phyloP scores from a whole-genome alignment of 2,113 vertebrate genomes.

The Anoplopoma fimbria region DNA sequence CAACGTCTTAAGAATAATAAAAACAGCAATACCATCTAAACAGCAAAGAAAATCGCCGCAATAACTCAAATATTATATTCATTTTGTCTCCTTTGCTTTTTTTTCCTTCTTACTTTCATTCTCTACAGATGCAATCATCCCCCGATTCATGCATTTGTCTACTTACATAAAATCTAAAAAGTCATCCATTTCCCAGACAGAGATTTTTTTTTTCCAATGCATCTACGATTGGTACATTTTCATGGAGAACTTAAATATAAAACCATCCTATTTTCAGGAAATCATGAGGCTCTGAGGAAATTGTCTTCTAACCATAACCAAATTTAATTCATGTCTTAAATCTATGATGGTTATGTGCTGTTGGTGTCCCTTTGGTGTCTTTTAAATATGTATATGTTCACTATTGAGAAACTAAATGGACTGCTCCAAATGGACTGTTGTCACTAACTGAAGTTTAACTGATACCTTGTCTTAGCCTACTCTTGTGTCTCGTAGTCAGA shows the following conservation, averaged over 20 bases:
- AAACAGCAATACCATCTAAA: background rate
- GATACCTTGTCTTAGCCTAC: constrained; percentile 26
- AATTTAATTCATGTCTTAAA: background rate
- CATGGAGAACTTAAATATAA: background rate
- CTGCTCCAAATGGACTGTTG: background rate
- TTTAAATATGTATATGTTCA: background rate
- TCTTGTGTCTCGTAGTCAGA: constrained; percentile 13
- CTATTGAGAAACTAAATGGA: background rate
- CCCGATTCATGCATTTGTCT: background rate
- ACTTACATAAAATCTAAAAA: background rate
- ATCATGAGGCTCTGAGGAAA: background rate
- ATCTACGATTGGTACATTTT: background rate
- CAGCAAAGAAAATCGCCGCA: background rate
- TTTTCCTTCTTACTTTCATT: background rate
- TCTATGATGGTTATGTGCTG: background rate
- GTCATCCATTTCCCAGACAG: background rate
- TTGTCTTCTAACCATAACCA: background rate
- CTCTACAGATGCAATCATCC: background rate
- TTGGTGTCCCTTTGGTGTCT: background rate
- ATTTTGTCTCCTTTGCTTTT: background rate
- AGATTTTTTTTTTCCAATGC: background rate
- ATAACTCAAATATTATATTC: background rate
- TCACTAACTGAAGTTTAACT: constrained; percentile 24
- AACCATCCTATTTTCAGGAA: background rate
- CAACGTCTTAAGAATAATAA: background rate